Evolutionary conservation across 1,140 invertebrate species (phyloP), one percentile per base, ranked within the genome.

Genomic region (Eriosoma lanigerum): DNA sequence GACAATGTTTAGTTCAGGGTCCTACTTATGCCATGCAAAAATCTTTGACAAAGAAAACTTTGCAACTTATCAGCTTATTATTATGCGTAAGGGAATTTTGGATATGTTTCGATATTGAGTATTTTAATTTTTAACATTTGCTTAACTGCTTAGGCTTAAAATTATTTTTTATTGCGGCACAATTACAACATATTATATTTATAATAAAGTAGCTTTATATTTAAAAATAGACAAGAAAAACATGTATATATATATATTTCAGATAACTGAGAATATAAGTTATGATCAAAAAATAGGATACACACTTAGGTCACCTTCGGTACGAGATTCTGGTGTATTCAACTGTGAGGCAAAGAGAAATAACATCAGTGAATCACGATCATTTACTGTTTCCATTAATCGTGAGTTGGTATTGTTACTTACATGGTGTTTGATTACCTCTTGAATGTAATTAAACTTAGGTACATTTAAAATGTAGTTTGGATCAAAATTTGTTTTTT

Each of bases 331-430:
- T 32, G 81, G 70, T 46, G 12, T 24, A 46, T 56, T 12, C 48
- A 46, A 8, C 46, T 68, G 60, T n/a, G 66, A 70, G 52, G 66
- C 66, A 44, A 48, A 24, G 1, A 50, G 75, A 48, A 56, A 70
- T 72, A 56, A 70, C 46, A 46, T 1, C 15, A 58, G 4, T 56
- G 52, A 68, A 81, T 24, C 19, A 32, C 50, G 48, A 54, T 17
- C 24, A 17, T 46, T 81, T 46, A 46, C 48, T 56, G 54, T 81
- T 54, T 19, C n/a, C 12, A 58, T 81, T 70, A 72, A 81, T 81
- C 66, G 80, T 81, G 80, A 81, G 80, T 81, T 81, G 24, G 50
- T 46, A 52, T 76, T 75, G 29, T 76, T 81, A 81, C 46, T 60
- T 50, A 50, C 21, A 17, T 68, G 66, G 66, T 68, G 64, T 24